Percentiles rank a stretch among this genome's conserved stretches.
Conservation (phyloP, 2,797 vertebrate species). For the Pteronotus mesoamericanus region DNA sequence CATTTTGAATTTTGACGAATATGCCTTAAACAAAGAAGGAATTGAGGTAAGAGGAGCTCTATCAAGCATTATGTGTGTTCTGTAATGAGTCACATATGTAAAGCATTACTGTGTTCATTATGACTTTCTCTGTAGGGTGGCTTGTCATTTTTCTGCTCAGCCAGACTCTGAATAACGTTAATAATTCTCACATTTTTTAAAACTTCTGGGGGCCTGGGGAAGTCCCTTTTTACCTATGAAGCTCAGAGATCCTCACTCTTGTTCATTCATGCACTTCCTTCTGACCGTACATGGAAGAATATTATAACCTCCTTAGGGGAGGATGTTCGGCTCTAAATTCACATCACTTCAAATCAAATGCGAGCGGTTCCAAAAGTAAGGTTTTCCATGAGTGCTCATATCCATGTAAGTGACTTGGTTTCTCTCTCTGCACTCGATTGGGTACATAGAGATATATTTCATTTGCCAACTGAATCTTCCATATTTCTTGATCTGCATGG, state of each 20-base stretch:
- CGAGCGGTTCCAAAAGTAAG: neutral
- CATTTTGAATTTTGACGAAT: slow-evolving; percentile 98
- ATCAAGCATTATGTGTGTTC: neutral
- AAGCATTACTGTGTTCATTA: neutral
- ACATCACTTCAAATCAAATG: neutral
- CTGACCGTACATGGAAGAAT: neutral
- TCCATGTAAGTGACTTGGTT: neutral
- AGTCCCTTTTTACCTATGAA: neutral
- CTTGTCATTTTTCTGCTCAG: neutral
- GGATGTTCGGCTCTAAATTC: neutral
- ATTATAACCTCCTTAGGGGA: neutral
- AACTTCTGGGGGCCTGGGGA: neutral
- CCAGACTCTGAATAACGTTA: neutral
- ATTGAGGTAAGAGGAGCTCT: slow-evolving; percentile 90
- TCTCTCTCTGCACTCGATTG: neutral
- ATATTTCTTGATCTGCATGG: neutral
- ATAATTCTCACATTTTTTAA: neutral
- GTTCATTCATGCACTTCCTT: neutral
- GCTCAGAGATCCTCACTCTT: neutral
- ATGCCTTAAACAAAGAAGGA: slow-evolving; percentile 98
- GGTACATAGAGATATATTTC: neutral
- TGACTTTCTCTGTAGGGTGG: neutral
- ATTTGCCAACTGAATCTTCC: neutral
- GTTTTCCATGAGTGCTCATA: neutral
- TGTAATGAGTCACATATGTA: neutral